Base-by-base conservation (phyloP, 2,888 invertebrate species). In the Cinara cedri region DNA sequence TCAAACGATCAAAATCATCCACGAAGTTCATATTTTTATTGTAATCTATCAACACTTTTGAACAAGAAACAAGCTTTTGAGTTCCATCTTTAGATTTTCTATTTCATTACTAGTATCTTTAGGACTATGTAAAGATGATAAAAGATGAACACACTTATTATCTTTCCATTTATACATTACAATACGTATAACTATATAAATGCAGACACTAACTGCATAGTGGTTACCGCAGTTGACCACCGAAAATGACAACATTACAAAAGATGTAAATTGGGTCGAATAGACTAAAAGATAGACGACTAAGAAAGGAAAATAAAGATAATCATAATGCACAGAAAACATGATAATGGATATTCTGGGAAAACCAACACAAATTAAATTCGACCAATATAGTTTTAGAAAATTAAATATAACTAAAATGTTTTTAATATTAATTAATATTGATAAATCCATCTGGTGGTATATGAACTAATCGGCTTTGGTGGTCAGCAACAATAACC, bases 61-160 rank as follows among this genome's bases (percentile, higher is more conserved):
- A 42, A 42, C 63, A 63, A 42, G 63, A 63, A 21, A 42, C 63
- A 42, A 16, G 42, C 19, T 57, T 57, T 14, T 57, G 57, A 57
- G 4, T 57, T 21, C 57, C 24, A 57, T 26, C 26, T 57, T 57
- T 63, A 63, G 44, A n/a, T 44, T 42, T 42, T 63, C 44, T 42
- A 34, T 42, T 42, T 44, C 42, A 63, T 42, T 19, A 42, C 63
- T 42, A 34, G 34, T 63, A 63, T 63, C 42, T 63, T 42, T 63
- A n/a, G 63, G 42, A 42, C 63, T 13, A 44, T 63, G 63, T 19
- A 63, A 63, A 63, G 44, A 66, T 66, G 49, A 9, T 16, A n/a
- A n/a, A n/a, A n/a, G n/a, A n/a, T n/a, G n/a, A n/a, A n/a, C 66
- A 66, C 49, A 66, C 46, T 66, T 66, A 24, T 66, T 66, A 66